Evolutionary conservation across 2,797 vertebrate genomes (phyloP).

Genomic region (Aplochiton taeniatus): DNA sequence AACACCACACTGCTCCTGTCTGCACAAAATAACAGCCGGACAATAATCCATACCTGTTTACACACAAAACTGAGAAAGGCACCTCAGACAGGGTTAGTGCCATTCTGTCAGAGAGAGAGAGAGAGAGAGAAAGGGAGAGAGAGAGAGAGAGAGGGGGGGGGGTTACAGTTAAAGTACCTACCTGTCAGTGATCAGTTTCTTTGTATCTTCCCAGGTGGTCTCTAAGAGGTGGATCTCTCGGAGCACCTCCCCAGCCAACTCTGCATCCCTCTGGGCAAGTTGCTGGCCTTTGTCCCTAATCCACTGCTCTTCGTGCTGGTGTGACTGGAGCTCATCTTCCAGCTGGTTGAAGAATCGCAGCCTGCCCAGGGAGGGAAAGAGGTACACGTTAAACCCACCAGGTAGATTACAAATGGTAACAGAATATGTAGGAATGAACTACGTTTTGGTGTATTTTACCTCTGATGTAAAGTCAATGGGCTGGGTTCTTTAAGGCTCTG

Average conservation of each 20-base stretch:
- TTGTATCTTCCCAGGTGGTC: constrained; percentile 89
- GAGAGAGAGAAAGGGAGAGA: too few relatives aligned
- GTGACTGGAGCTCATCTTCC: constrained; percentile 91
- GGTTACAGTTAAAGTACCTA: constrained; percentile 52
- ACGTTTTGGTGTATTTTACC: constrained; percentile 66
- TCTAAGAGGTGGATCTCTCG: constrained; percentile 82
- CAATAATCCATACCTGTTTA: neutral
- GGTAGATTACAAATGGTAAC: neutral
- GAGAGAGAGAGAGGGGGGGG: neutral
- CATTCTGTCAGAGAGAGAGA: too few relatives aligned
- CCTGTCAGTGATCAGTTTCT: constrained; percentile 88
- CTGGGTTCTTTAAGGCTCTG: constrained; percentile 85
- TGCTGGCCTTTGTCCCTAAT: constrained; percentile 91
- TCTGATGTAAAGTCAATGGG: constrained; percentile 86
- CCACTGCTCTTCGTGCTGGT: constrained; percentile 94
- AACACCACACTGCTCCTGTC: constrained; percentile 88
- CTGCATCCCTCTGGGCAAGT: constrained; percentile 87
- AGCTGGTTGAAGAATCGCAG: constrained; percentile 91
- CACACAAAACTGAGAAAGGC: neutral
- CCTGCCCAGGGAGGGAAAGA: constrained; percentile 59
- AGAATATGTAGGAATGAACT: too few relatives aligned
- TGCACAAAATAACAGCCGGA: constrained; percentile 47
- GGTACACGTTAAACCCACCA: neutral
- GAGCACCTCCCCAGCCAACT: constrained; percentile 82
- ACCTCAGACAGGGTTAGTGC: neutral